Evolutionary conservation across 2,888 invertebrate genomes (phyloP).

Genomic region (Clanis bilineata): DNA sequence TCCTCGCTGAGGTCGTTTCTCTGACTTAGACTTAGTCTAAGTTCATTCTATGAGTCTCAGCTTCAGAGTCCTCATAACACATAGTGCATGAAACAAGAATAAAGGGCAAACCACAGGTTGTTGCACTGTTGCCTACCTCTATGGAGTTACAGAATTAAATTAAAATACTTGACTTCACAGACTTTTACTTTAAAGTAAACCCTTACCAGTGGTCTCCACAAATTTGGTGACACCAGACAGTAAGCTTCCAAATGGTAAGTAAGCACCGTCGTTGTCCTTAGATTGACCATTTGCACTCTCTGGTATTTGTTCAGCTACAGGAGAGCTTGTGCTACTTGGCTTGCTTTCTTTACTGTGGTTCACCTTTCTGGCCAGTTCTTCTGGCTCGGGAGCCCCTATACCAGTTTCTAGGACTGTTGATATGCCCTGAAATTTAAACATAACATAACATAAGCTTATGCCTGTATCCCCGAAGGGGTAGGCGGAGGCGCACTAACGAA

Average conservation of each 20-base stretch:
- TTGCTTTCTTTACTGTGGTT: conserved; percentile 16
- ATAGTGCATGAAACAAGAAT: too few relatives aligned
- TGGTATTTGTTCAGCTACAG: conserved; percentile 2
- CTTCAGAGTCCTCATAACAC: too few relatives aligned
- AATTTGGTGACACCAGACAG: conserved; percentile 87
- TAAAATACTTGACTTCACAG: too few relatives aligned
- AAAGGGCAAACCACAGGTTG: too few relatives aligned
- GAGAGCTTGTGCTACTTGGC: conserved; percentile 18
- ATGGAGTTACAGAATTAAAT: too few relatives aligned
- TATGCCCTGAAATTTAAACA: conserved; percentile 83
- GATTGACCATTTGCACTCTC: conserved; percentile 26
- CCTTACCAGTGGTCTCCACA: conserved; percentile 84
- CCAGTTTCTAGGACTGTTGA: conserved; percentile 89
- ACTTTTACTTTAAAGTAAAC: background rate
- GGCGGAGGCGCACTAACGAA: too few relatives aligned
- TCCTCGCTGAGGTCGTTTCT: too few relatives aligned
- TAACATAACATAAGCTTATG: too few relatives aligned
- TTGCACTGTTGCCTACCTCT: too few relatives aligned
- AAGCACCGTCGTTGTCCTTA: conserved; percentile 39
- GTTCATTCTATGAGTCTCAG: too few relatives aligned
- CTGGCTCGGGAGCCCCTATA: conserved; percentile 92
- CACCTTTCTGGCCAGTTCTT: conserved; percentile 84
- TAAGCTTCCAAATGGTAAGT: conserved; percentile 83
- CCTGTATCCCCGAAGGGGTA: too few relatives aligned
- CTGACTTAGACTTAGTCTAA: too few relatives aligned